Base-by-base conservation (phyloP, 2,888 invertebrate genomes). In the Gymnosoma rotundatum region DNA sequence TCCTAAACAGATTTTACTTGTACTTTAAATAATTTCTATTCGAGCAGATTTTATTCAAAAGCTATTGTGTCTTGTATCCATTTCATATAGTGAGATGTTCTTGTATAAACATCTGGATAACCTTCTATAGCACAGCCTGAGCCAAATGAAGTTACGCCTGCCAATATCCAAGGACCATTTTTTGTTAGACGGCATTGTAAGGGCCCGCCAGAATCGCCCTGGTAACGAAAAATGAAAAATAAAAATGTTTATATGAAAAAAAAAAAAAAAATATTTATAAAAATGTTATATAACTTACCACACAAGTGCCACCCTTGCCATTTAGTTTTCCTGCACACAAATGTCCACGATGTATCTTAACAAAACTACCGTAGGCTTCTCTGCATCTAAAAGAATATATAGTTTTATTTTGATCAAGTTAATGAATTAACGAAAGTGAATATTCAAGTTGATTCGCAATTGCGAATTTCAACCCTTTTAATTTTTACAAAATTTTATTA, bases 181-280 rank as follows among this genome's bases (percentile, higher is more conserved):
- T 94, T 90, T 1, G 93, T 92, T 58, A 94, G 93, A 9, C 96
- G 95, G 88, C 98, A 98, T 90, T 98, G 97, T 14, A 98, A 93
- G 0, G 98, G 98, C 0, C 98, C 98, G 0, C 97, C 98, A 4
- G 97, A 97, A 92, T 98, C 97, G 5, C 98, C 97, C 97, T 97
- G 92, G 58, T 91, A 82, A 81, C n/a, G n/a, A n/a, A n/a, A n/a
- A n/a, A n/a, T n/a, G n/a, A 56, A 5, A 42, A 61, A 60, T 32
- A 38, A 38, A 66, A 75, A 61, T 3, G 25, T 21, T 66, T 42
- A 58, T 6, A 32, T 8, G 8, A 0, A 32, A 2, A 6, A 8
- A 38, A 61, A 42, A 0, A 32, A 2, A 6, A 8, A 38, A 61
- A 42, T 42, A 12, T 20, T 21, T 8, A 4, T 8, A 20, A 6